A percentile compares a stretch with the other conserved stretches of the same genome.
phyloP scores from a whole-genome alignment of 2,888 invertebrate genomes.

The Cheilosia variabilis region DNA sequence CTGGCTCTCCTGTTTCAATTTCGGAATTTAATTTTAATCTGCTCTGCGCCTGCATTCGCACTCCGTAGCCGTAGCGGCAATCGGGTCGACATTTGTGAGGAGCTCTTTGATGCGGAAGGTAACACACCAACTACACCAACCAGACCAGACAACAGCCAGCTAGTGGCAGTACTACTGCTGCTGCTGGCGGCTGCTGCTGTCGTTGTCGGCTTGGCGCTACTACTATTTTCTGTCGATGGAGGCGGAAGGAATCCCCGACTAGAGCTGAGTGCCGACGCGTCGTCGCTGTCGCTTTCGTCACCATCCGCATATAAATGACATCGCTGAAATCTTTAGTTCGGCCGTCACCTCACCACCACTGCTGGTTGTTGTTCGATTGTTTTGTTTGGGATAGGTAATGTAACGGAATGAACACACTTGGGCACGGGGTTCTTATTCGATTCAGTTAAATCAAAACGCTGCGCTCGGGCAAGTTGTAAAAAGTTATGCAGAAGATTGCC shows the following conservation, averaged over 20 bases:
- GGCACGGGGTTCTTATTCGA: background rate
- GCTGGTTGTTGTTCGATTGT: conserved; percentile 30
- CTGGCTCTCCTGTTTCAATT: conserved; percentile 68
- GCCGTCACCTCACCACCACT: background rate
- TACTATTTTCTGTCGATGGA: conserved; percentile 34
- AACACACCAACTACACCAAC: conserved; percentile 36
- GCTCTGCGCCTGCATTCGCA: conserved; percentile 73
- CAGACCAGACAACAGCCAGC: conserved; percentile 21
- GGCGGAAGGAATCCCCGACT: conserved; percentile 64
- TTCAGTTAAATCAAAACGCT: background rate
- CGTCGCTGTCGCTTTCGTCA: conserved; percentile 49
- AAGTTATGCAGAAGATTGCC: background rate
- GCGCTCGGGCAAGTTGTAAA: background rate
- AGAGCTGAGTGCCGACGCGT: conserved; percentile 25
- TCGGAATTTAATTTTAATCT: conserved; percentile 72
- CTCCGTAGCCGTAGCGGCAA: conserved; percentile 35
- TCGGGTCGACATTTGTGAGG: conserved; percentile 64
- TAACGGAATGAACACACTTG: conserved; percentile 20
- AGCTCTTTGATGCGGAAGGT: conserved; percentile 66
- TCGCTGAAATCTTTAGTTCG: conserved; percentile 42
- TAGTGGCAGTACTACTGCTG: conserved; percentile 7
- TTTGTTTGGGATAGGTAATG: conserved; percentile 66
- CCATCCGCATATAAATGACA: conserved; percentile 53
- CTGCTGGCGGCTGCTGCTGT: conserved; percentile 12
- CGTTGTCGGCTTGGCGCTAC: conserved; percentile 18